phyloP scores from a whole-genome alignment of 2,113 vertebrate species.

The Hipposideros armiger region DNA sequence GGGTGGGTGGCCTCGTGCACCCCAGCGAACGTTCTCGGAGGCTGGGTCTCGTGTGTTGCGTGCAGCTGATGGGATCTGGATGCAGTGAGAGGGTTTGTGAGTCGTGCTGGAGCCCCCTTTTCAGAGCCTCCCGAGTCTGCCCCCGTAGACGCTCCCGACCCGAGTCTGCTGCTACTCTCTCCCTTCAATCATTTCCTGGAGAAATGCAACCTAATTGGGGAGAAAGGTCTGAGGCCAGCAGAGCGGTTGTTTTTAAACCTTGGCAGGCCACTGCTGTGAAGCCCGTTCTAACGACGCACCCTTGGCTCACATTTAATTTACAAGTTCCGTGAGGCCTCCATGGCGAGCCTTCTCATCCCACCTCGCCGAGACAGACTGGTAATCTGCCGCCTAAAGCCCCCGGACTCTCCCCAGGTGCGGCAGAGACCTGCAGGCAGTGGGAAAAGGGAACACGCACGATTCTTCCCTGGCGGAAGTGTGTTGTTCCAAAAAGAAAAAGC shows the following conservation, averaged over 20 bases:
- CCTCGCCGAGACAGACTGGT: background rate
- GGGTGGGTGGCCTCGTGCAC: accelerated
- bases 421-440: background rate
- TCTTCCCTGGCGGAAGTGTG: background rate
- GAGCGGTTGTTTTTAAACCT: background rate
- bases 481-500: background rate
- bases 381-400: background rate
- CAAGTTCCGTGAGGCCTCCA: background rate
- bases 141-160: accelerated
- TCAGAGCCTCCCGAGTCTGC: background rate
- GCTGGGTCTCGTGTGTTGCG: accelerated
- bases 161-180: background rate
- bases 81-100: accelerated
- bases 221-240: background rate
- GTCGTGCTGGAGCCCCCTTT: accelerated
- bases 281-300: background rate
- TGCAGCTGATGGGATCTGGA: accelerated
- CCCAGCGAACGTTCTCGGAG: background rate
- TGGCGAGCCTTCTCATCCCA: background rate
- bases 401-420: background rate
- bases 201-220: background rate
- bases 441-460: background rate
- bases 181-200: background rate
- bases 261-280: background rate
- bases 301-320: background rate